These are phyloP conservation scores for Halichoerus grypus DNA, from an alignment of 2,113 vertebrate genomes.

Conservation along the genomic window DNA sequence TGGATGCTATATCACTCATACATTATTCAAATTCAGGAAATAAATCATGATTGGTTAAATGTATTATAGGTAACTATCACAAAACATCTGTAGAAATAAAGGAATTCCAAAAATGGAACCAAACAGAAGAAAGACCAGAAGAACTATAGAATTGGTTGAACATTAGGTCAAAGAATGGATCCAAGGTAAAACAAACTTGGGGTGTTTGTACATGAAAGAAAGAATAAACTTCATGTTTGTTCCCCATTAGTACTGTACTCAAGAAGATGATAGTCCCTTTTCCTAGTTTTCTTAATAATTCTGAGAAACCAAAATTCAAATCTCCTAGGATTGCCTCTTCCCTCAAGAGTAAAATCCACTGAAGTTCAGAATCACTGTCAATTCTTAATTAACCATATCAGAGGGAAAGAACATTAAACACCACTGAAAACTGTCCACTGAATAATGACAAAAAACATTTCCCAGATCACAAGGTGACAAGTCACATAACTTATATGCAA, in stretches of 20 bases:
- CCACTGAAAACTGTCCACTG: constrained; percentile 50
- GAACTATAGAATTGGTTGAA: constrained; percentile 54
- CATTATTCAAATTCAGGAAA: constrained; percentile 67
- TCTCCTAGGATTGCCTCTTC: constrained; percentile 59
- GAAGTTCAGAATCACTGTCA: constrained; percentile 69
- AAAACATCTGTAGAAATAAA: constrained; percentile 56
- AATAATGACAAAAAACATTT: constrained; percentile 69
- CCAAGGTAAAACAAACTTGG: constrained; percentile 36
- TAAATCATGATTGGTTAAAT: constrained; percentile 65
- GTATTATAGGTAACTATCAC: constrained; percentile 34
- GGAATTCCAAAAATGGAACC: constrained; percentile 48
- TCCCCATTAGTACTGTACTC: constrained; percentile 39
- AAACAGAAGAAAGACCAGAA: constrained; percentile 17
- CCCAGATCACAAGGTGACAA: constrained; percentile 58
- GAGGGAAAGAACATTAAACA: constrained; percentile 64
- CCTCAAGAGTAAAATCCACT: constrained; percentile 58
- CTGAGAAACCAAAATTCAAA: constrained; percentile 14
- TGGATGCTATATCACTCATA: constrained; percentile 16
- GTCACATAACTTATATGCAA: constrained; percentile 47
- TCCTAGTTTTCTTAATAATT: constrained; percentile 64
- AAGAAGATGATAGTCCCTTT: constrained; percentile 56
- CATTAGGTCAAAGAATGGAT: not conserved
- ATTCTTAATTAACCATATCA: constrained; percentile 72
- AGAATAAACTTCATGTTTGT: constrained; percentile 18
- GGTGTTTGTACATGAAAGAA: constrained; percentile 4